phyloP scores from a whole-genome alignment of 2,888 invertebrate genomes.

The Sarcophaga variegata region DNA sequence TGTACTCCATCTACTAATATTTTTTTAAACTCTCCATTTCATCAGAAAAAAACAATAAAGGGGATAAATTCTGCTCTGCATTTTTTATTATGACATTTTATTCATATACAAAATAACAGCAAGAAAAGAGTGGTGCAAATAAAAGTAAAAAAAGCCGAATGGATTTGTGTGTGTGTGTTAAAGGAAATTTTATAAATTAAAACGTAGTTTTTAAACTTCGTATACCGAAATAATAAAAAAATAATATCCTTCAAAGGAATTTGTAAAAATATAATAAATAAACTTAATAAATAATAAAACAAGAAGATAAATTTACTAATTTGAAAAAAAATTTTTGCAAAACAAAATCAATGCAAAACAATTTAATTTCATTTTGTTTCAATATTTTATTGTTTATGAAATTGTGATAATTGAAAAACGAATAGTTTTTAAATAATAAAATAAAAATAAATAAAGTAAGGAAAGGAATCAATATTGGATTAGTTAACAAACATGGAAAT shows the following conservation, averaged over 20 bases:
- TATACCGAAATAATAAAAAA: slow-evolving; percentile 26
- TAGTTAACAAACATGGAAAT: slow-evolving; percentile 73
- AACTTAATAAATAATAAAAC: neutral
- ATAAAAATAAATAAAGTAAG: slow-evolving; percentile 53
- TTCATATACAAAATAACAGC: slow-evolving; percentile 38
- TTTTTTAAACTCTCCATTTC: slow-evolving; percentile 33
- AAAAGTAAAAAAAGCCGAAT: slow-evolving; percentile 25
- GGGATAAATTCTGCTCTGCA: slow-evolving; percentile 31
- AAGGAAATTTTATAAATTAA: slow-evolving; percentile 48
- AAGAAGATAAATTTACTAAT: slow-evolving; percentile 40
- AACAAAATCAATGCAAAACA: slow-evolving; percentile 9
- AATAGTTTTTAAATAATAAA: slow-evolving; percentile 45
- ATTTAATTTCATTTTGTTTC: slow-evolving; percentile 21
- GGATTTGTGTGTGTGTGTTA: slow-evolving; percentile 38
- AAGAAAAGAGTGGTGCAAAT: slow-evolving; percentile 41
- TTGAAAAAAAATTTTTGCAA: slow-evolving; percentile 33
- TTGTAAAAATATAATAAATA: slow-evolving; percentile 32
- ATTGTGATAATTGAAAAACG: slow-evolving; percentile 66
- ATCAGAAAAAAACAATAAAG: slow-evolving; percentile 39
- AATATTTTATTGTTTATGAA: slow-evolving; percentile 46
- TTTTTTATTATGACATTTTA: slow-evolving; percentile 50
- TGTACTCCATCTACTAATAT: slow-evolving; percentile 27
- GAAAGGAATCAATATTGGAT: slow-evolving; percentile 66
- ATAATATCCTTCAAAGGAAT: slow-evolving; percentile 39
- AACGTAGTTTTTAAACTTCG: slow-evolving; percentile 60